Conservation (phyloP, 2,797 vertebrate genomes). For the Sebastes iracundus region DNA sequence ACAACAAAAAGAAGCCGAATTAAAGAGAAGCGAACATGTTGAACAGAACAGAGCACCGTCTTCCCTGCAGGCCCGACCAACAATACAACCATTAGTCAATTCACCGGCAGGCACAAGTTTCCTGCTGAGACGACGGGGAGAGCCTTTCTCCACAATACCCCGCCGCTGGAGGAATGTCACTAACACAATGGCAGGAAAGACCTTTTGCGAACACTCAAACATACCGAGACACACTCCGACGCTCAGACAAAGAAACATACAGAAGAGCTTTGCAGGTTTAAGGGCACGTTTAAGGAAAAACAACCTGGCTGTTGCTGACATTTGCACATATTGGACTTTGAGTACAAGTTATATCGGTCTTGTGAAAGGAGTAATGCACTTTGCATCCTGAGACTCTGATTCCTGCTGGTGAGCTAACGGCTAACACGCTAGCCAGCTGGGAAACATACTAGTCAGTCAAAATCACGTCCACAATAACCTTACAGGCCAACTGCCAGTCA, state of each 20-base stretch:
- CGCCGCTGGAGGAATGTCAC: conserved; percentile 43
- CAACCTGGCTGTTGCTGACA: conserved; percentile 17
- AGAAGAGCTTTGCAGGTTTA: background rate
- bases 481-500: background rate
- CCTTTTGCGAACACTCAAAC: background rate
- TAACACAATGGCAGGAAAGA: conserved; percentile 72
- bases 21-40: background rate
- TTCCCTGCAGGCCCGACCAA: conserved; percentile 16
- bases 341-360: background rate
- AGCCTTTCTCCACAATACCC: conserved; percentile 37
- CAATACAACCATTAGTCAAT: conserved; percentile 61
- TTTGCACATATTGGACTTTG: conserved; percentile 13
- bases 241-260: background rate
- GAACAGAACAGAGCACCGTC: background rate
- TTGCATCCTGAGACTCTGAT: too few relatives aligned
- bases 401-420: too few relatives aligned
- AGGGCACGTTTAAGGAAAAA: conserved; percentile 41
- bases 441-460: background rate
- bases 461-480: background rate
- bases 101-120: conserved; percentile 43
- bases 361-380: background rate
- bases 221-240: background rate
- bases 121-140: conserved; percentile 49
- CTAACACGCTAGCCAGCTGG: background rate
- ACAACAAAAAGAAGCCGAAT: background rate